Evolutionary conservation across 2,113 vertebrate genomes (phyloP), one percentile per base, ranked within the genome.

Genomic region (Sciurus niger): DNA sequence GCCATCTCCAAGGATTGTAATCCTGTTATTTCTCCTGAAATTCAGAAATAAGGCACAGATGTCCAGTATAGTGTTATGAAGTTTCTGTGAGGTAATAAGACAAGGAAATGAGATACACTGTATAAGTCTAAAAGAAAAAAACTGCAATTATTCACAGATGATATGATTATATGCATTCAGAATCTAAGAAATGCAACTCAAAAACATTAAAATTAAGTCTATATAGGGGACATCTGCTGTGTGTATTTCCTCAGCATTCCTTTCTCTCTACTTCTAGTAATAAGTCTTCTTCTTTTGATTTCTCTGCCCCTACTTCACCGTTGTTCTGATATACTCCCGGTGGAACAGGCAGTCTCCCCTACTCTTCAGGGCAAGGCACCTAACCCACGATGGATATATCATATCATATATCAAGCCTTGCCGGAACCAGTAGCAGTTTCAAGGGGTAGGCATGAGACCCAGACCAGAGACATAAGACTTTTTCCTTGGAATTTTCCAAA

Each of bases 141-240:
- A 32, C 4, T 70, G 8, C 67, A 95, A 40, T 78, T 95, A 78
- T 92, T 95, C 95, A 28, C 55, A 90, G 77, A 60, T 79, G 84
- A 93, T 40, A 89, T 65, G 25, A 51, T 79, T 88, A 93, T 40
- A 89, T 65, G 25, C 63, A 91, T 68, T 84, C 34, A 84, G 77
- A 93, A 90, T 84, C 70, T n/a, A 84, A 90, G 40, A 96, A 88
- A 78, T 79, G 6, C 24, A 87, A 78, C 65, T 91, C 93, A 22
- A 73, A 87, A 87, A 73, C 43, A 55, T 90, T 78, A 88, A 88
- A 88, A 88, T 34, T 70, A 34, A 89, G 22, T 43, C 12, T 28
- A 55, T 89, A 48, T 48, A 67, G 46, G 51, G 46, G 37, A 86
- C 63, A 94, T 51, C 76, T 84, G 25, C 46, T 95, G 24, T 88